Percentiles rank a stretch among this genome's conserved stretches.
Conservation (phyloP, 2,113 vertebrate species). For the Ceyx margarethae region DNA sequence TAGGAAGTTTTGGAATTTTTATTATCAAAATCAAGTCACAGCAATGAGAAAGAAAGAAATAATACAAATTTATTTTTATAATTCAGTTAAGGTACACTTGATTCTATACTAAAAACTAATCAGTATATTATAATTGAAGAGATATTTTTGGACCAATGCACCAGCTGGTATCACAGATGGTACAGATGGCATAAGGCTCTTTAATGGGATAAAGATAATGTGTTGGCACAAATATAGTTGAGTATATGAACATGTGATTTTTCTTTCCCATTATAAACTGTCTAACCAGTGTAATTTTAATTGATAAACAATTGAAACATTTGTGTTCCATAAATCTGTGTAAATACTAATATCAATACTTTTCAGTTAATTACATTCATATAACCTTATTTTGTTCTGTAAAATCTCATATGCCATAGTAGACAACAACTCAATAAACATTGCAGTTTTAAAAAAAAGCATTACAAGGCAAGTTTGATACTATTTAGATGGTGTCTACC, state of each 20-base stretch:
- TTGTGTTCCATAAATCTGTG: neutral
- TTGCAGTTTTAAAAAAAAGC: neutral
- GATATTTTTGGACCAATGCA: slow-evolving; percentile 64
- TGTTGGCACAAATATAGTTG: slow-evolving; percentile 56
- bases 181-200: slow-evolving; percentile 64
- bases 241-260: slow-evolving; percentile 51
- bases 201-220: slow-evolving; percentile 67
- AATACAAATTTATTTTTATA: slow-evolving; percentile 44
- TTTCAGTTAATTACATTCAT: neutral
- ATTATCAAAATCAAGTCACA: neutral
- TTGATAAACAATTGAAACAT: slow-evolving; percentile 20
- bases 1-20: neutral
- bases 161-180: slow-evolving; percentile 74
- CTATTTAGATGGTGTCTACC: neutral
- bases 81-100: slow-evolving; percentile 48
- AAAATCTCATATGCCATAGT: neutral
- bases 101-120: slow-evolving; percentile 64
- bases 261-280: slow-evolving; percentile 41
- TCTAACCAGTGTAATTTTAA: slow-evolving; percentile 46
- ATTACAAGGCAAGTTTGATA: neutral
- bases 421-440: neutral
- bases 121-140: slow-evolving; percentile 59
- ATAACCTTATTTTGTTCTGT: neutral
- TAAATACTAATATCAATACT: neutral
- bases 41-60: neutral